Evolutionary conservation across 2,888 invertebrate species (phyloP).

Genomic region (Agrotis segetum): DNA sequence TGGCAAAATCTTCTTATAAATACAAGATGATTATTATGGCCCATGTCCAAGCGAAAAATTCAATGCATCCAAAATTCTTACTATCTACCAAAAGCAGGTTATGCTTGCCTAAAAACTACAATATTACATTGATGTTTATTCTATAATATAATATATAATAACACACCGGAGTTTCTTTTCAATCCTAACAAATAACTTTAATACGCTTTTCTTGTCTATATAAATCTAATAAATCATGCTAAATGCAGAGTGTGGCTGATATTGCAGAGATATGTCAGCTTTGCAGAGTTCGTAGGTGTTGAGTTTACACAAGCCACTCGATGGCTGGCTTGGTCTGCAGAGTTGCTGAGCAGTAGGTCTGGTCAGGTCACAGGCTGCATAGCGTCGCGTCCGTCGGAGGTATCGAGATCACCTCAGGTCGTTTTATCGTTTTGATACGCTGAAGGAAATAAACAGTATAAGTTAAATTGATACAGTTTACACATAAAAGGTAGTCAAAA

Average conservation of each 20-base stretch:
- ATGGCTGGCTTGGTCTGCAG: conserved; percentile 75
- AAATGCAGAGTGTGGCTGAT: not conserved
- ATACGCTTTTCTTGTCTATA: not conserved
- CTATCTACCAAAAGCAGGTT: conserved; percentile 11
- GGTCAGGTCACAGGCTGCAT: conserved; percentile 86
- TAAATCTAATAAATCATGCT: conserved; percentile 21
- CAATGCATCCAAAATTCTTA: conserved; percentile 16
- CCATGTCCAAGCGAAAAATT: not conserved
- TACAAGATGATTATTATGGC: not conserved
- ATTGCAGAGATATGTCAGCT: conserved; percentile 28
- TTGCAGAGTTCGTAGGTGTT: conserved; percentile 11
- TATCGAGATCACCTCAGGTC: conserved; percentile 81
- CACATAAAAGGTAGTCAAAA: too few species aligned
- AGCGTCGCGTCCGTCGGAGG: conserved; percentile 81
- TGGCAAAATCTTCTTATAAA: conserved; percentile 1
- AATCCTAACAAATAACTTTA: conserved; percentile 28
- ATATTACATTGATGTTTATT: conserved; percentile 11
- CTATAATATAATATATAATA: conserved; percentile 7
- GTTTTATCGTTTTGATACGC: conserved; percentile 83
- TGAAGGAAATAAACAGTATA: conserved; percentile 58
- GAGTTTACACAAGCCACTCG: conserved; percentile 85
- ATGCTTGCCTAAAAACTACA: conserved; percentile 18
- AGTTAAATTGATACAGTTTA: too few species aligned
- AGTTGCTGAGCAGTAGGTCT: conserved; percentile 60
- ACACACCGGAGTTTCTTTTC: conserved; percentile 51